Evolutionary conservation across 1,140 invertebrate species (phyloP).

Genomic region (Pseudoatta argentina): DNA sequence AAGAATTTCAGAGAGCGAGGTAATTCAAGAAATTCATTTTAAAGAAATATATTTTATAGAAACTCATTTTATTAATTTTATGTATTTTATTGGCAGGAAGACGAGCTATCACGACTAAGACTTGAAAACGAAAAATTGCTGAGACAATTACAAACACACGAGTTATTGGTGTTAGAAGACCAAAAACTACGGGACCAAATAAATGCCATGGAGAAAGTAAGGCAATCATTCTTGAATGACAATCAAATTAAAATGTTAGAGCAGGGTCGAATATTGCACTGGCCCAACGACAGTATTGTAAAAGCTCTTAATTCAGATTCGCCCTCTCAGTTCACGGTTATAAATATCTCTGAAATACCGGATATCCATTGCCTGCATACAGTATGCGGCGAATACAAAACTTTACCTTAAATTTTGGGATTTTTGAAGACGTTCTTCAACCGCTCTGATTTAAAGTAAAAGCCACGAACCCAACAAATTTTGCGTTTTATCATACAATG

Average conservation of each 20-base stretch:
- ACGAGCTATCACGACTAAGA: background rate
- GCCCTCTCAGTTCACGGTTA: background rate
- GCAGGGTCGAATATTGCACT: background rate
- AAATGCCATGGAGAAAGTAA: background rate
- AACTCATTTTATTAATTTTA: background rate
- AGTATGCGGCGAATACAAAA: no score
- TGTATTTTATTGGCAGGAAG: background rate
- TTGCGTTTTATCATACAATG: no score
- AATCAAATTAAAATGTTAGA: conserved; percentile 1
- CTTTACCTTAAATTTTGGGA: no score
- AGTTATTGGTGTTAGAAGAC: background rate
- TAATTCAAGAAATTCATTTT: background rate
- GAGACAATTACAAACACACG: no score
- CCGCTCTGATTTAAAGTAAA: no score
- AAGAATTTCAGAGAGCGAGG: background rate
- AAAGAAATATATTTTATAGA: background rate
- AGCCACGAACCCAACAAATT: no score
- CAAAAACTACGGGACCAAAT: background rate
- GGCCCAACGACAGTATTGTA: background rate
- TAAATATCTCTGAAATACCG: background rate
- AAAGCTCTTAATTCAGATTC: background rate
- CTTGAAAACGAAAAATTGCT: background rate
- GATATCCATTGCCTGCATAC: background rate
- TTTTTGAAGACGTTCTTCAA: no score
- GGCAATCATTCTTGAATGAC: background rate